These are phyloP conservation scores for Phymastichus coffea DNA, from an alignment of 1,140 invertebrate genomes.

Conservation along the genomic window DNA sequence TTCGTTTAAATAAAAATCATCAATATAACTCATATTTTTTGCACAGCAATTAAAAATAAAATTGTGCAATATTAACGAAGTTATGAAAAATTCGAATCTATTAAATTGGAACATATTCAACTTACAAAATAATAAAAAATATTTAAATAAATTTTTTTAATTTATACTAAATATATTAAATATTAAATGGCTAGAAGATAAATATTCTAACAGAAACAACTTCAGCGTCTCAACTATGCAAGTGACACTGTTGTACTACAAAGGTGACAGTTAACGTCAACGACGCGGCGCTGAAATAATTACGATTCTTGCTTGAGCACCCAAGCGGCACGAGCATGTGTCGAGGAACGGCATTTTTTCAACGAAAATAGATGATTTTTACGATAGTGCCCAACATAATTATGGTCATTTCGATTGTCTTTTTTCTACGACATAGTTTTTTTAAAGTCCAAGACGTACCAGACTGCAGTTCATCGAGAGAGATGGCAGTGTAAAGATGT, in stretches of 20 bases:
- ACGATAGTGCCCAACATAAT: constrained; percentile 8
- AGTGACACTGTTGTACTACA: too few relatives aligned
- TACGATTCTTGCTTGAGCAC: constrained; percentile 40
- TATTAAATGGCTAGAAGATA: not conserved
- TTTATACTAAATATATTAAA: not conserved
- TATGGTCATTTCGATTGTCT: constrained; percentile 19
- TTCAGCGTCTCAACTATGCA: too few relatives aligned
- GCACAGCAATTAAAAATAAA: too few relatives aligned
- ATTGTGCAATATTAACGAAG: too few relatives aligned
- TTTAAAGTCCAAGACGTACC: not conserved
- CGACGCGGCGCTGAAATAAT: not conserved
- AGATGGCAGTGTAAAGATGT: constrained; percentile 34
- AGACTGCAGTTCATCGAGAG: constrained; percentile 28
- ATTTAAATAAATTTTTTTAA: constrained; percentile 1
- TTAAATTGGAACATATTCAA: not conserved
- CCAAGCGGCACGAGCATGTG: constrained; percentile 37
- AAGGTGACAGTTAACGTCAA: too few relatives aligned
- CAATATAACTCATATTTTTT: not conserved
- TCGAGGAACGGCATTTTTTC: constrained; percentile 11
- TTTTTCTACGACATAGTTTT: constrained; percentile 3
- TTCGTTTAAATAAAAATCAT: constrained; percentile 45
- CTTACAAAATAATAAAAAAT: not conserved
- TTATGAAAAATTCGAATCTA: too few relatives aligned
- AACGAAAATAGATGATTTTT: not conserved
- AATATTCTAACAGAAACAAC: not conserved